These are phyloP conservation scores for roundworm (Caenorhabditis elegans) DNA, from an alignment of 1,140 invertebrate species.

Conservation along the genomic window WBcel235 BX284603.4:6966001-6966500, in stretches of 20 bases:
- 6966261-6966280: background rate
- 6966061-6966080: background rate
- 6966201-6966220: slow-evolving; percentile 2
- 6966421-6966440: background rate
- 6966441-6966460: background rate
- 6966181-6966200: background rate
- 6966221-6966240: background rate
- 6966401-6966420: background rate
- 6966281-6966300: background rate
- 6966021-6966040: background rate
- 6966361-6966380: background rate
- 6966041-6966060: background rate
- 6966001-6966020: background rate
- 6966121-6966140: background rate
- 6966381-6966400: background rate
- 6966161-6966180: background rate
- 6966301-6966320: background rate
- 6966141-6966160: background rate
- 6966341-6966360: background rate
- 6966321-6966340: background rate
- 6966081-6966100: background rate
- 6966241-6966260: background rate
- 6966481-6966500: slow-evolving; percentile 4
- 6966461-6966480: background rate
- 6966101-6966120: background rate